These are phyloP conservation scores for Caenorhabditis tropicalis DNA, from an alignment of 1,140 invertebrate species.

Conservation along the genomic window DNA sequence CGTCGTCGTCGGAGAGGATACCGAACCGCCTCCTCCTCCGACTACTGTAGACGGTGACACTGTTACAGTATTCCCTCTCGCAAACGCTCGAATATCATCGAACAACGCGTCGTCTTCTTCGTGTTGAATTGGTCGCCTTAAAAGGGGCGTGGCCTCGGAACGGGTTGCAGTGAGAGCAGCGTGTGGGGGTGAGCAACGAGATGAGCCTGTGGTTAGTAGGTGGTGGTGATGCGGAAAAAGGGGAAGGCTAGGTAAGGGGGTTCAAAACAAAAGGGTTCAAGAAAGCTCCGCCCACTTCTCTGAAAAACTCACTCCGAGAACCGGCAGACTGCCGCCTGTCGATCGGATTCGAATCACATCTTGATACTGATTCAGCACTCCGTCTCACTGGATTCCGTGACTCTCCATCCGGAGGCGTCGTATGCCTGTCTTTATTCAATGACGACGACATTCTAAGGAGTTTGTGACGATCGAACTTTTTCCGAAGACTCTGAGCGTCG, in stretches of 20 bases:
- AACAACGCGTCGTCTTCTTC: constrained; percentile 50
- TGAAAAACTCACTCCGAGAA: constrained; percentile 38
- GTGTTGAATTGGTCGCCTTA: not conserved
- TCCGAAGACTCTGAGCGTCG: constrained; percentile 74
- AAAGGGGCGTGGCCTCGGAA: constrained; percentile 23
- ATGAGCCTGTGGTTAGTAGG: constrained; percentile 40
- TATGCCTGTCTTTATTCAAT: constrained; percentile 58
- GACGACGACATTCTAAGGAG: constrained; percentile 67
- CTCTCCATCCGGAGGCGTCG: constrained; percentile 28
- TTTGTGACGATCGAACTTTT: constrained; percentile 65
- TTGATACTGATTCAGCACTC: constrained; percentile 48
- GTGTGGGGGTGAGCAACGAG: constrained; percentile 50
- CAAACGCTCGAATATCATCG: constrained; percentile 48
- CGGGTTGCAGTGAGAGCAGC: constrained; percentile 35
- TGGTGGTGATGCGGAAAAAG: not conserved
- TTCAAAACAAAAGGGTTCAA: not conserved
- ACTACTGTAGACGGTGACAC: constrained; percentile 5
- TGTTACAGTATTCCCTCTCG: constrained; percentile 11
- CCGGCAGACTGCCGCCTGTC: constrained; percentile 48
- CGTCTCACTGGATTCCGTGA: not conserved
- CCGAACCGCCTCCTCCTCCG: not conserved
- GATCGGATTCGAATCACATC: constrained; percentile 50
- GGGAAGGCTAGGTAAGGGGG: not conserved
- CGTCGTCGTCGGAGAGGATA: not conserved
- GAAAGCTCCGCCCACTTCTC: not conserved